phyloP scores from a whole-genome alignment of 2,797 vertebrate genomes.

The Myotis planiceps region DNA sequence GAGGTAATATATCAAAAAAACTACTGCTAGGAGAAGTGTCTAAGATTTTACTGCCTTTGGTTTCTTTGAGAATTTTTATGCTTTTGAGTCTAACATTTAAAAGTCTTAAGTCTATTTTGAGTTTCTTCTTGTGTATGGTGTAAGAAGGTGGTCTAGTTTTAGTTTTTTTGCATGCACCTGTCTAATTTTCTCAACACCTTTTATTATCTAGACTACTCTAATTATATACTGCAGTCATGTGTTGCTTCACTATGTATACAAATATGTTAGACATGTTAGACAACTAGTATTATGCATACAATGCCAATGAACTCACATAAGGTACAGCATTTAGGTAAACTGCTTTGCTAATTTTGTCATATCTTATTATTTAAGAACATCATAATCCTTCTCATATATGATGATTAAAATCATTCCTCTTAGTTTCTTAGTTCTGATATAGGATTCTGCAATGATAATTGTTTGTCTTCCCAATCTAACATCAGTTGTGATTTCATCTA shows the following conservation, averaged over 20 bases:
- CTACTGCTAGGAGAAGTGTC: background rate
- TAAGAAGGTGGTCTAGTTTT: background rate
- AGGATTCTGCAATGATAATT: background rate
- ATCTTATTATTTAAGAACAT: background rate
- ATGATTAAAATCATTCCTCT: background rate
- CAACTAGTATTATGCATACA: background rate
- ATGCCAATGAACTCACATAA: background rate
- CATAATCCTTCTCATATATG: background rate
- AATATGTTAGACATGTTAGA: background rate
- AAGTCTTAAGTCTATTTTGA: background rate
- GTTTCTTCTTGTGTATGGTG: background rate
- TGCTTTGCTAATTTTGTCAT: background rate
- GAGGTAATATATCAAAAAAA: background rate
- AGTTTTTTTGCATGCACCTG: background rate
- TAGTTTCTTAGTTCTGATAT: background rate
- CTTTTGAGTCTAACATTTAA: background rate
- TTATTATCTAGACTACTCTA: background rate
- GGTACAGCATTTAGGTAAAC: background rate
- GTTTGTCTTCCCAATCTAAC: constrained; percentile 18
- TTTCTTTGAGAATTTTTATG: background rate
- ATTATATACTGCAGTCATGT: fast-evolving
- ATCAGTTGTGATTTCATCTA: constrained; percentile 51
- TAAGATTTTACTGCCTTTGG: background rate
- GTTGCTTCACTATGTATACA: background rate
- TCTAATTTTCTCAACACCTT: background rate